Evolutionary conservation across 2,113 vertebrate species (phyloP), one percentile per base, ranked within the genome.

Genomic region (Scomber colias): DNA sequence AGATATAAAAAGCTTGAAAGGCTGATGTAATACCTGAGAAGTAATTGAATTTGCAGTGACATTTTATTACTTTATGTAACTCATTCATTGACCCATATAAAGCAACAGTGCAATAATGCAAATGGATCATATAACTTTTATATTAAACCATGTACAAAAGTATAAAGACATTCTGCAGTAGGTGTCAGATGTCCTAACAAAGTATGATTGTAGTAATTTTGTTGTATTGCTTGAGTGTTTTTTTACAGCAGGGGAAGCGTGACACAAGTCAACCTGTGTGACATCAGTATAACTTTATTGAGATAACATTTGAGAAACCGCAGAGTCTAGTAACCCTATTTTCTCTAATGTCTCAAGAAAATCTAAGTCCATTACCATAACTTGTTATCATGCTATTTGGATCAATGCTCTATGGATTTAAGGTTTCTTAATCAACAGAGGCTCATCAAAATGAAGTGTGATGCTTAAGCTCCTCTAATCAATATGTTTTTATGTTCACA

Each of bases 361-460:
- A 67, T 67, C 21, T 11, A 14, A 61, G 17, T 15, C 21, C n/a
- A 31, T n/a, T 24, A 54, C 62, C 53, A 13, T 73, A 46, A 73
- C 17, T 14, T 61, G 17, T 78, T 44, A 71, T 7, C 5, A 21
- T 45, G n/a, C 16, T 12, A 31, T 61, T 27, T 68, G 45, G 13
- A 40, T 40, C 7, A 40, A 35, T 4, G 11, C 19, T 53, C 31
- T 46, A 35, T 30, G 15, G 19, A 11, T 59, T 51, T 44, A 67
- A 27, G 44, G 19, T 49, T 59, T 5, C 12, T 5, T 24, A 61
- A 14, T 61, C 65, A 14, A 30, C 4, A 68, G 48, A 51, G 10
- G 6, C 31, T 68, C 19, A 21, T 63, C 24, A 48, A 54, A 62
- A 49, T 21, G 31, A 7, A 7, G 35, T 40, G 10, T 40, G 6